Conservation (phyloP, 2,113 vertebrate genomes). For the Phylloscopus whistleri region DNA sequence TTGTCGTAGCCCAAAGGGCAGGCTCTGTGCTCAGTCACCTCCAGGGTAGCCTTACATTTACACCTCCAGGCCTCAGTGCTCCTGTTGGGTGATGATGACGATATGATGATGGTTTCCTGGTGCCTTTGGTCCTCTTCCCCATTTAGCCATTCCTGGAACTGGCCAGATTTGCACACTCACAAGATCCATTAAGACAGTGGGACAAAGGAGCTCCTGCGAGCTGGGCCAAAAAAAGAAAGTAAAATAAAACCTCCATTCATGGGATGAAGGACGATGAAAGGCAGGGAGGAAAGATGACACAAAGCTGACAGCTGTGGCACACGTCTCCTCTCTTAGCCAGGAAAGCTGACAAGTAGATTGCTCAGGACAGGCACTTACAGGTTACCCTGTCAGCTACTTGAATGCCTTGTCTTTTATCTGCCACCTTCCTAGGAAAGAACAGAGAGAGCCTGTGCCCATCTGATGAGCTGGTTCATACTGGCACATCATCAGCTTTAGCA, state of each 20-base stretch:
- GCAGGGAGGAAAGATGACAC: slow-evolving; percentile 79
- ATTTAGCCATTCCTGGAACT: neutral
- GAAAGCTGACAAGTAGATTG: slow-evolving; percentile 80
- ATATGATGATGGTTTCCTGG: neutral
- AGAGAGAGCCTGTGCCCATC: slow-evolving; percentile 63
- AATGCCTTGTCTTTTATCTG: slow-evolving; percentile 75
- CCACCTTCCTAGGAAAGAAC: slow-evolving; percentile 66
- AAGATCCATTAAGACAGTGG: neutral
- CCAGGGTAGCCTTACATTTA: neutral
- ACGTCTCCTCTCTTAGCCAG: slow-evolving; percentile 71
- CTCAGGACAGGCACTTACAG: slow-evolving; percentile 73
- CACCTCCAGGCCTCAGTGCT: neutral
- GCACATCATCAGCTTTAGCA: slow-evolving; percentile 61
- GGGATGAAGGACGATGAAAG: slow-evolving; percentile 82
- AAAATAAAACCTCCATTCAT: slow-evolving; percentile 72
- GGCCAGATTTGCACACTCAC: neutral
- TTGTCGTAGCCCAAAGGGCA: neutral
- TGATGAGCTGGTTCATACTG: slow-evolving; percentile 57
- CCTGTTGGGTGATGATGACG: neutral
- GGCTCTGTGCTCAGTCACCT: neutral
- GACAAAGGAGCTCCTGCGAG: slow-evolving; percentile 32
- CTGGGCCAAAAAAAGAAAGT: slow-evolving; percentile 60
- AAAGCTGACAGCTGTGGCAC: slow-evolving; percentile 79
- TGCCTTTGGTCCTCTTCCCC: neutral
- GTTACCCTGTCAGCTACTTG: slow-evolving; percentile 72